Base-by-base conservation (phyloP, 2,113 vertebrate genomes). In the Gallinago paraguaiae region DNA sequence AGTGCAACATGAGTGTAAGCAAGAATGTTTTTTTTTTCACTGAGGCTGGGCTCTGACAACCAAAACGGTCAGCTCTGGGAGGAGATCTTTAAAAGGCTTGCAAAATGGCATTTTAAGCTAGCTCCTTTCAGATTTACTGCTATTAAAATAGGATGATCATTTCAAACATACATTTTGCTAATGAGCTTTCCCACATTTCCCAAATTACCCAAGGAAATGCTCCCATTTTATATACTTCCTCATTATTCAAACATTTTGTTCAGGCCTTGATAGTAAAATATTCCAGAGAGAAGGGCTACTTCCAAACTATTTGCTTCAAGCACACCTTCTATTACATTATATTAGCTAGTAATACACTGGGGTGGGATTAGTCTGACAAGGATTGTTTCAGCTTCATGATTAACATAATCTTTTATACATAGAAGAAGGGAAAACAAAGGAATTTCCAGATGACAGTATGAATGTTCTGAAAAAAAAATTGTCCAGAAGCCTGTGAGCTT, bases 371-470 rank as follows among this genome's bases (percentile, higher is more conserved):
- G 64, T 69, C 48, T 92, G 82, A 83, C 71, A 93, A 82, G 17
- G 61, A 86, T 23, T 92, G 63, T 54, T 88, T 95, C 48, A 67
- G 71, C 43, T 90, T 70, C 68, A 81, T 77, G 43, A 92, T 91
- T 95, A 93, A 77, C 83, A 83, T 78, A 89, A 89, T 86, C 65
- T 89, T 95, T 91, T 87, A 67, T 37, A 88, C 31, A 80, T n/a
- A 93, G 76, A 65, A 89, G 59, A 64, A 92, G n/a, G 35, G 39
- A 90, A 93, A 96, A 86, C 39, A 93, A 91, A 86, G 88, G 65
- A 90, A 92, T 94, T 94, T 95, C 68, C 85, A 89, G 59, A 78
- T 68, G 74, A 93, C 60, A 88, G 20, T 53, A 51, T 27, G 95
- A 94, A 84, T 31, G 33, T 37, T 93, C 53, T 61, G n/a, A 65